A percentile compares a stretch with the other conserved stretches of the same genome.
Conservation (phyloP, 2,113 vertebrate species). For the Rallus limicola region DNA sequence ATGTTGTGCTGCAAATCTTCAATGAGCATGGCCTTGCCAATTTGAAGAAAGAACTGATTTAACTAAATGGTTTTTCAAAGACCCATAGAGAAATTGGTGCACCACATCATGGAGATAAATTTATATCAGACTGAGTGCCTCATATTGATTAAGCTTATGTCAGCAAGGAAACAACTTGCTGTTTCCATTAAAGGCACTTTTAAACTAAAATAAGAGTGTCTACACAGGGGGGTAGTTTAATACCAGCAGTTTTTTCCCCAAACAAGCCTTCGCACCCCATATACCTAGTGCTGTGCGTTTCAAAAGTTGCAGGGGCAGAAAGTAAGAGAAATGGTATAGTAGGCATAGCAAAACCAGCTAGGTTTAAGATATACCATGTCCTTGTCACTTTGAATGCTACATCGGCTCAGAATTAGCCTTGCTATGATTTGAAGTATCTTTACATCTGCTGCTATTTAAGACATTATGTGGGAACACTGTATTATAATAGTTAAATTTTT, state of each 20-base stretch:
- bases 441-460: background rate
- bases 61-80: slow-evolving; percentile 23
- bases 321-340: background rate
- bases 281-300: background rate
- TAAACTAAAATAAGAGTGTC: slow-evolving; percentile 30
- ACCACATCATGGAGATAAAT: background rate
- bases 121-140: slow-evolving; percentile 23
- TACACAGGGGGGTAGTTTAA: slow-evolving; percentile 10
- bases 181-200: slow-evolving; percentile 47
- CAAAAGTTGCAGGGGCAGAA: background rate
- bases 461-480: background rate
- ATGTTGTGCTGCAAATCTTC: background rate
- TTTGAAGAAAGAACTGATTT: slow-evolving; percentile 15
- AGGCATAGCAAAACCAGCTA: background rate
- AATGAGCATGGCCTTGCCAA: background rate
- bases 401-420: background rate
- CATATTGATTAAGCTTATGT: slow-evolving; percentile 52
- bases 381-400: background rate
- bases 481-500: background rate
- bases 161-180: slow-evolving; percentile 45
- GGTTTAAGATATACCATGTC: background rate
- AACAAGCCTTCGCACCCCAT: background rate
- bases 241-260: background rate
- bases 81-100: background rate
- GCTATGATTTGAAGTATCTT: slow-evolving; percentile 22